Percentiles rank a stretch among this genome's conserved stretches.
These are phyloP conservation scores for Nematopogon swammerdamellus DNA, from an alignment of 2,888 invertebrate species.

Conservation along the genomic window DNA sequence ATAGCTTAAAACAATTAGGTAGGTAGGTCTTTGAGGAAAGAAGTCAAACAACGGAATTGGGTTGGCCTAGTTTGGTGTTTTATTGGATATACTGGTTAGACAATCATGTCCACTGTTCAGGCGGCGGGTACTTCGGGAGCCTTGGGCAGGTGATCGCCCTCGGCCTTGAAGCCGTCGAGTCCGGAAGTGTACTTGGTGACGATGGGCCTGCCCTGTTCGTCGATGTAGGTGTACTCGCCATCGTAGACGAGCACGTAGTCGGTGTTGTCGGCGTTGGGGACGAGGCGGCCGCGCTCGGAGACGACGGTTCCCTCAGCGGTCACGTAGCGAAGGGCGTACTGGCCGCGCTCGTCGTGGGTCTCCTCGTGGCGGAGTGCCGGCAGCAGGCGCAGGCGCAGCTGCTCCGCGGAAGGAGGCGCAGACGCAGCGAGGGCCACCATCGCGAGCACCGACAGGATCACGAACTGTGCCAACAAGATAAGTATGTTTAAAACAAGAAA, in stretches of 20 bases:
- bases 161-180: constrained; percentile 17
- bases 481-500: too few relatives aligned
- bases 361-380: constrained; percentile 25
- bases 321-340: constrained; percentile 24
- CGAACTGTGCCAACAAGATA: too few relatives aligned
- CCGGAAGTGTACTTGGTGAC: constrained; percentile 19
- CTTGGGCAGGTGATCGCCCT: constrained; percentile 16
- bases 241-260: constrained; percentile 20
- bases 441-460: constrained; percentile 9
- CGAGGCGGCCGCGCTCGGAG: constrained; percentile 20
- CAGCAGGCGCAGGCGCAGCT: constrained; percentile 9
- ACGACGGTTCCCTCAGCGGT: constrained; percentile 27
- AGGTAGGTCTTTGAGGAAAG: too few relatives aligned
- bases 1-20: too few relatives aligned
- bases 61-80: too few relatives aligned
- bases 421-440: constrained; percentile 7
- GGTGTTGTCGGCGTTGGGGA: constrained; percentile 18
- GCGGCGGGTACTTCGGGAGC: constrained; percentile 9
- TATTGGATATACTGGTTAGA: too few relatives aligned
- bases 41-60: too few relatives aligned
- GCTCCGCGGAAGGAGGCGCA: constrained; percentile 2
- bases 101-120: too few relatives aligned
- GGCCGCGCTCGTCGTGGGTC: constrained; percentile 23
- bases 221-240: constrained; percentile 21
- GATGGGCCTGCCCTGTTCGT: constrained; percentile 20